Base-by-base conservation (phyloP, 2,888 invertebrate species). In the Rhabditoides inermis region DNA sequence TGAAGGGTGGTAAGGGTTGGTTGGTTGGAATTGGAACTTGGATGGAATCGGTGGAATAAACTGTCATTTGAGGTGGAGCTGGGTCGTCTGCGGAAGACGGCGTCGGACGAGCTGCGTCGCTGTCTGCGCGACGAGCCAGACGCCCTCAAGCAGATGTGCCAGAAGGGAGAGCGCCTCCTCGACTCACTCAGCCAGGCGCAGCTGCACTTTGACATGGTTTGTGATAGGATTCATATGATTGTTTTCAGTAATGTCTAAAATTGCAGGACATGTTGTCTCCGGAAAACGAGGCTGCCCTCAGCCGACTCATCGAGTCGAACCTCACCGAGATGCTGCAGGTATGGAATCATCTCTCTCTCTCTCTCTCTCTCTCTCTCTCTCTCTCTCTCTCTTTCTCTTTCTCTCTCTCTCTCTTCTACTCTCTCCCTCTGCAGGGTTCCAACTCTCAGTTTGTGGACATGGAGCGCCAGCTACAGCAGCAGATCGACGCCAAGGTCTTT, bases 51-150 rank as follows among this genome's bases (percentile, higher is more conserved):
- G n/a, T n/a, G n/a, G n/a, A n/a, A n/a, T n/a, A n/a, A n/a, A n/a
- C n/a, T n/a, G n/a, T 42, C 30, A 42, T 61, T 49, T 10, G 36
- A 63, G 60, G 59, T 60, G n/a, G 67, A 67, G 48, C 65, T 67
- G 53, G 54, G 53, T 44, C 58, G 67, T 49, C 39, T 67, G 30
- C 51, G 55, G 51, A 65, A 65, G 39, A 61, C 65, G n/a, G 64
- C 67, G 35, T 59, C 52, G 39, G 57, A 61, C 36, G 67, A 67
- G 51, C 55, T 67, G 26, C 37, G 53, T 36, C 49, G 56, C 42
- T 64, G 64, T 45, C 36, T 66, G 18, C 57, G 60, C 53, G 61
- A 56, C 42, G 65, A 68, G 40, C 57, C 60, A n/a, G 69, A 68
- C 45, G 60, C 68, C n/a, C 45, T 63, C 23, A 63, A 63, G 35